Percentiles rank a stretch among this genome's conserved stretches.
Evolutionary conservation across 2,113 vertebrate species (phyloP).

Genomic region (Neodontobutis hainanensis): DNA sequence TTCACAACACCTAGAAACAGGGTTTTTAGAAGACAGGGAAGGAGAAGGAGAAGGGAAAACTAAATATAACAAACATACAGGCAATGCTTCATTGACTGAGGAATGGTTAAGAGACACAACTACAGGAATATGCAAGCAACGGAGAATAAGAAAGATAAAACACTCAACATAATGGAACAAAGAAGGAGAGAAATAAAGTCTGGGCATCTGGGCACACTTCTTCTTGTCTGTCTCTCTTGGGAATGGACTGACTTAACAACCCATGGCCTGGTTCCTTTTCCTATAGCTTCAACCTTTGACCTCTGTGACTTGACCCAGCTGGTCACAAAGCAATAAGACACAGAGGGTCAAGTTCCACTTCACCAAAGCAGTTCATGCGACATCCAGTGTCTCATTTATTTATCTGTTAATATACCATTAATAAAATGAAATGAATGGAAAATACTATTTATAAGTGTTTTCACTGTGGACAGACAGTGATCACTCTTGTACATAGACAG

Average conservation of each 20-base stretch:
- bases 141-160: neutral
- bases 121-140: neutral
- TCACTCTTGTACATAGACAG: constrained; percentile 6
- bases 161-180: neutral
- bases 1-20: constrained; percentile 75
- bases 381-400: constrained; percentile 18
- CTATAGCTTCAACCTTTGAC: constrained; percentile 65
- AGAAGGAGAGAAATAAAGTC: neutral
- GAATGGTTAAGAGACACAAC: constrained; percentile 7
- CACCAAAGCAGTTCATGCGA: constrained; percentile 12
- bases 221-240: constrained; percentile 30
- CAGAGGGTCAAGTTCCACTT: constrained; percentile 64
- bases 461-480: constrained; percentile 31
- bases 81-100: constrained; percentile 53
- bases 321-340: constrained; percentile 54
- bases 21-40: constrained; percentile 36
- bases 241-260: constrained; percentile 46
- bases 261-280: constrained; percentile 54
- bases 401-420: neutral
- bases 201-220: constrained; percentile 4
- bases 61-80: constrained; percentile 71
- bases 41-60: constrained; percentile 39
- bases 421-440: constrained; percentile 11
- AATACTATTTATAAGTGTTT: constrained; percentile 40
- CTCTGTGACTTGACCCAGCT: constrained; percentile 56